These are phyloP conservation scores for Clupea harengus DNA, from an alignment of 2,113 vertebrate species.

Conservation along the genomic window DNA sequence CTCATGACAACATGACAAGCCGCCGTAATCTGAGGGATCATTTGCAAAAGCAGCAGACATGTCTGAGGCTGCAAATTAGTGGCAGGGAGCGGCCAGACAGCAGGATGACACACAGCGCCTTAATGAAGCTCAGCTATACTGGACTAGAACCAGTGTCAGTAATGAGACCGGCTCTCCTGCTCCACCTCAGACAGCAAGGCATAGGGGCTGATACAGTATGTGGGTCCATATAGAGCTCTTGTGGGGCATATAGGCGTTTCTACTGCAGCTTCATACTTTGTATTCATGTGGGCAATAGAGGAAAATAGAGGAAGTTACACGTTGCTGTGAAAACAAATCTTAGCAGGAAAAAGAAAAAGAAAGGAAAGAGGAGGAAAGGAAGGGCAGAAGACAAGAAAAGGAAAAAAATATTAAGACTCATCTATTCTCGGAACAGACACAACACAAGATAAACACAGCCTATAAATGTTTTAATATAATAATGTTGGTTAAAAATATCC, in stretches of 20 bases:
- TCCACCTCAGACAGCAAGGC: not conserved
- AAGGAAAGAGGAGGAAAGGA: not conserved
- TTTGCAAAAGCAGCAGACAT: slow-evolving; percentile 40
- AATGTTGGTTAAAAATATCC: not conserved
- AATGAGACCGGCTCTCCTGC: not conserved
- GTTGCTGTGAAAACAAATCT: slow-evolving; percentile 6
- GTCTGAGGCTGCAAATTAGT: slow-evolving; percentile 26
- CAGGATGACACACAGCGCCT: not conserved
- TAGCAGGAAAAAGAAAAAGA: not conserved
- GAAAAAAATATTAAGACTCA: not conserved
- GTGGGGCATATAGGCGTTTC: not conserved
- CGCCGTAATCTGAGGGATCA: slow-evolving; percentile 38
- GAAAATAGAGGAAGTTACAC: not conserved
- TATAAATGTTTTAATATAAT: not conserved
- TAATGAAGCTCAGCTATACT: not conserved
- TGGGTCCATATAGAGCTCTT: not conserved
- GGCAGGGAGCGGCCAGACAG: not conserved
- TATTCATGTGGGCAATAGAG: not conserved
- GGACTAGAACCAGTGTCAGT: not conserved
- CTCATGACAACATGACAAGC: slow-evolving; percentile 38
- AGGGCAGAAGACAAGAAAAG: not conserved
- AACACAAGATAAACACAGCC: not conserved
- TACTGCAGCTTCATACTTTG: not conserved
- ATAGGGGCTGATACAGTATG: not conserved
- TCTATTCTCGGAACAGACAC: slow-evolving; percentile 1